Base-by-base conservation (phyloP, 2,797 vertebrate genomes). In the Anguilla obscura region DNA sequence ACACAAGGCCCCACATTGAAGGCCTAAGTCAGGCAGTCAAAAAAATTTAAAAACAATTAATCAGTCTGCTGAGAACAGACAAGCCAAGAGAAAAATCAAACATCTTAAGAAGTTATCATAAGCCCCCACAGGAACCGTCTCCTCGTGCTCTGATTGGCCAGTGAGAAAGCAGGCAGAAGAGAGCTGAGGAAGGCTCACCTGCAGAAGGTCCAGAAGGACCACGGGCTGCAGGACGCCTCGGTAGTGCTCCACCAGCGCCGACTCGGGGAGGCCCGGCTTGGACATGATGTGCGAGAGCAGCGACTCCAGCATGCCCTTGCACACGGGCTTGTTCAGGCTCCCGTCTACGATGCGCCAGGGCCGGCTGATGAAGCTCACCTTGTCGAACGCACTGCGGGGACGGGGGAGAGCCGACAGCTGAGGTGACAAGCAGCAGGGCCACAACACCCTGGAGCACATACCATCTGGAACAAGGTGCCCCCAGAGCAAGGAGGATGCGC, bases 311-410 rank as follows among this genome's bases (percentile, higher is more conserved):
- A 99, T 98, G 9, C 98, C 98, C 88, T 99, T 99, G 88, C 97
- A 98, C 93, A 98, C 98, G 0, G 96, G 95, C 7, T 93, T 92
- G 92, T 99, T 99, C 90, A 99, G 91, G 0, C 91, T 96, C 21
- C 98, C 97, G 0, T 99, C 98, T 86, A 98, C 97, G 0, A 97
- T 94, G 69, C 98, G 96, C 98, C 98, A 99, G 0, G 98, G 98
- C 1, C 98, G 97, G 92, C 97, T 96, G 0, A 98, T 24, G 91
- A 98, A 99, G 79, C 95, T 95, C 88, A 97, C 14, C 0, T 50
- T 92, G 58, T 94, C 71, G 0, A 6, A 48, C 33, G 36, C 12
- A 58, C 63, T 74, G 48, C 16, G 36, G 40, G n/a, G 66, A 30
- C 16, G 27, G 45, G 66, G 63, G 36, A 27, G 60, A 0, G 90